phyloP scores from a whole-genome alignment of 2,888 invertebrate genomes.

The Erebia epiphron region DNA sequence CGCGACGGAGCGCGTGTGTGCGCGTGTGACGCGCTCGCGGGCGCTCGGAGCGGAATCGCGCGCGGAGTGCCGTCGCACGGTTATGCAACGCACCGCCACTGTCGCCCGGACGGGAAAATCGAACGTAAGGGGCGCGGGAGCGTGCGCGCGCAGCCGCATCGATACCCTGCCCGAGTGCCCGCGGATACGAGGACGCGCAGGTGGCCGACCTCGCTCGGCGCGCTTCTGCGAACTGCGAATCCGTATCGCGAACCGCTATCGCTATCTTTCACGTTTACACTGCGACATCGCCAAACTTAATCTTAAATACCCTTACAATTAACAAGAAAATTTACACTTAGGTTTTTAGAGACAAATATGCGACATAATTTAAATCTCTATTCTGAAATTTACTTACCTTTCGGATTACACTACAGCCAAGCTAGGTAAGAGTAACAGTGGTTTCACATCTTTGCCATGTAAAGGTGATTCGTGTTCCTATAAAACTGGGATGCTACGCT shows the following conservation, averaged over 20 bases:
- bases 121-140: conserved; percentile 66
- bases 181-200: conserved; percentile 44
- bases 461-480: no score
- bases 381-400: no score
- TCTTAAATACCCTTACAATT: no score
- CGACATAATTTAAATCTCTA: no score
- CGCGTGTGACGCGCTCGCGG: conserved; percentile 74
- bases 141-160: conserved; percentile 74
- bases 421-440: no score
- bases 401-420: no score
- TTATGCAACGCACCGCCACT: conserved; percentile 80
- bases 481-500: neutral
- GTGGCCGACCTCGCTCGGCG: conserved; percentile 50
- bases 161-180: conserved; percentile 48
- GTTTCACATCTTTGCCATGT: no score
- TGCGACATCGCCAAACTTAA: neutral
- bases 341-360: no score
- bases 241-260: conserved; percentile 40
- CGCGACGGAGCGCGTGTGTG: conserved; percentile 70
- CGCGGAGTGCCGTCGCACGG: conserved; percentile 78
- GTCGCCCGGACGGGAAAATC: conserved; percentile 72
- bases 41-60: conserved; percentile 79
- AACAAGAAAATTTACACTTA: no score
- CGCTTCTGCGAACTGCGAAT: conserved; percentile 48
- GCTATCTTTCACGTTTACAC: conserved; percentile 16